Conservation (phyloP, 2,888 invertebrate genomes). For the Odontocerum albicorne region DNA sequence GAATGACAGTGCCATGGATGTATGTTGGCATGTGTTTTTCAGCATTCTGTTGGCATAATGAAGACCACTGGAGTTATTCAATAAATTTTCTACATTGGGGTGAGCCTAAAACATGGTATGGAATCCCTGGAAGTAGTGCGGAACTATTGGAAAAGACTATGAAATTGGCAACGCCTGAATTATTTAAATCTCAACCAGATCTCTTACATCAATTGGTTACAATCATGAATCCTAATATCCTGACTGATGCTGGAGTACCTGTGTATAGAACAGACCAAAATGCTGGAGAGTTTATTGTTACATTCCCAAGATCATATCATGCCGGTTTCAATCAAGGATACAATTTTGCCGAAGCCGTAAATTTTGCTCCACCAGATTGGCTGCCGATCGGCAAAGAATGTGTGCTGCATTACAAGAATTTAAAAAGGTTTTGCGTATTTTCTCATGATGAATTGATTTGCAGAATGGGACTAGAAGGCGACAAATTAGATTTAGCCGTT, state of each 20-base stretch:
- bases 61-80: slow-evolving; percentile 83
- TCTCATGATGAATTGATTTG: slow-evolving; percentile 80
- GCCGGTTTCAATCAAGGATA: slow-evolving; percentile 82
- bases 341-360: slow-evolving; percentile 84
- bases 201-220: slow-evolving; percentile 78
- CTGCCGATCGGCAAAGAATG: slow-evolving; percentile 69
- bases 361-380: slow-evolving; percentile 82
- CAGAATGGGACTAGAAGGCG: slow-evolving; percentile 71
- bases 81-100: slow-evolving; percentile 84
- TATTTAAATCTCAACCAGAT: slow-evolving; percentile 74
- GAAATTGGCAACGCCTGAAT: slow-evolving; percentile 70
- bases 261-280: slow-evolving; percentile 68
- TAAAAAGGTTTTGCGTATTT: slow-evolving; percentile 75
- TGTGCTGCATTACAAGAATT: slow-evolving; percentile 67
- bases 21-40: slow-evolving; percentile 86
- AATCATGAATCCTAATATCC: slow-evolving; percentile 74
- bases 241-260: slow-evolving; percentile 64
- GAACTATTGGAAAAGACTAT: slow-evolving; percentile 70
- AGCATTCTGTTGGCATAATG: slow-evolving; percentile 83
- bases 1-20: slow-evolving; percentile 77
- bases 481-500: slow-evolving; percentile 64
- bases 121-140: slow-evolving; percentile 70
- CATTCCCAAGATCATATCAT: slow-evolving; percentile 79
- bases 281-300: slow-evolving; percentile 80
- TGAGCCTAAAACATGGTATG: slow-evolving; percentile 83